phyloP scores from a whole-genome alignment of 2,797 vertebrate genomes.

The Rachycentron canadum region DNA sequence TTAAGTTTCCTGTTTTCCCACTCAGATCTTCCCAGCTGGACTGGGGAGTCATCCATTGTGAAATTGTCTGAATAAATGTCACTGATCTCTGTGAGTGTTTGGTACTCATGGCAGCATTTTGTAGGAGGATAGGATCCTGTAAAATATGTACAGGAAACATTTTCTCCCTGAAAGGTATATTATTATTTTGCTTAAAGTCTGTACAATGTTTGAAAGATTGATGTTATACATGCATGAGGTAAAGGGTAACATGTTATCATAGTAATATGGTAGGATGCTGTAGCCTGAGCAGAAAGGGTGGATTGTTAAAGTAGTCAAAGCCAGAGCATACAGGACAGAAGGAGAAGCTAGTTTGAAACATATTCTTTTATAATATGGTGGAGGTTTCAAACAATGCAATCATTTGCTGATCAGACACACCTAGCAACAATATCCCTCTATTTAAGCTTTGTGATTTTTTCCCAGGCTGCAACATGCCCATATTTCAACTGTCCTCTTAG shows the following conservation, averaged over 20 bases:
- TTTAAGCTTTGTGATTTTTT: constrained; percentile 9
- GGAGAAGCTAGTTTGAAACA: constrained; percentile 10
- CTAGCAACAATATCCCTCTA: not conserved
- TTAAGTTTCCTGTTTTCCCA: not conserved
- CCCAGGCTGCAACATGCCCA: constrained; percentile 4
- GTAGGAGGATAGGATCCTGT: not conserved
- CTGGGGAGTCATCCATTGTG: constrained; percentile 20
- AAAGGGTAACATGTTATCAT: not conserved
- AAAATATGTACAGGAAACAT: not conserved
- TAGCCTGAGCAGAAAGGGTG: not conserved
- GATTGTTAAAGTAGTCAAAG: not conserved
- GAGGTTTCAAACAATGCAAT: constrained; percentile 7
- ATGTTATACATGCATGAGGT: not conserved
- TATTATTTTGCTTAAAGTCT: not conserved
- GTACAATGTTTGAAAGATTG: not conserved
- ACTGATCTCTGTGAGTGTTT: constrained; percentile 5
- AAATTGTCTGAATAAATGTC: not conserved
- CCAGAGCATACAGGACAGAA: not conserved
- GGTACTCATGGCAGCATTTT: constrained; percentile 9
- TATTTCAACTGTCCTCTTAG: constrained; percentile 12
- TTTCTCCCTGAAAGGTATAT: not conserved
- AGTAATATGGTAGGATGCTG: not conserved
- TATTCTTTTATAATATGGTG: constrained; percentile 13
- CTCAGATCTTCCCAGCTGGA: constrained; percentile 24
- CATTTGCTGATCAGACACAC: constrained; percentile 15